A percentile compares a stretch with the other conserved stretches of the same genome.
Evolutionary conservation across 2,888 invertebrate genomes (phyloP).

Genomic region (Mechanitis mazaeus): DNA sequence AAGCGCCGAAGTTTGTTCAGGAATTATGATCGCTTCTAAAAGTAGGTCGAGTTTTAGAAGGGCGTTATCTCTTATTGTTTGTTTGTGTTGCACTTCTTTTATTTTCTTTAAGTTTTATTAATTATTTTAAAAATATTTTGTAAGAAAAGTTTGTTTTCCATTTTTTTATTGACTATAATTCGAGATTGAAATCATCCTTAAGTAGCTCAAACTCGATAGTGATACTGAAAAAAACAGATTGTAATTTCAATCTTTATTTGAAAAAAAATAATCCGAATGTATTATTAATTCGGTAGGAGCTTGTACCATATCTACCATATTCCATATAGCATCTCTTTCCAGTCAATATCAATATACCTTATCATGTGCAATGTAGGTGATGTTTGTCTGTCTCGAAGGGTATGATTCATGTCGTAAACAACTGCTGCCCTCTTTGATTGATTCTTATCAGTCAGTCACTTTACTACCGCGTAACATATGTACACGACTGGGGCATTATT

Average conservation of each 20-base stretch:
- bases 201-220: too few relatives aligned
- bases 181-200: too few relatives aligned
- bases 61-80: slow-evolving; percentile 12
- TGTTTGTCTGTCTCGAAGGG: slow-evolving; percentile 21
- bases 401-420: slow-evolving; percentile 40
- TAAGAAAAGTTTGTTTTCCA: too few relatives aligned
- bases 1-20: slow-evolving; percentile 28
- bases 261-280: too few relatives aligned
- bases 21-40: slow-evolving; percentile 16
- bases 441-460: slow-evolving; percentile 52
- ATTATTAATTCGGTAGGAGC: too few relatives aligned
- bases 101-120: background rate
- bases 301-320: background rate
- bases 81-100: background rate
- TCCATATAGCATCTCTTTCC: background rate
- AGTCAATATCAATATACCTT: slow-evolving; percentile 7
- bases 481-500: background rate
- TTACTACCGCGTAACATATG: slow-evolving; percentile 14
- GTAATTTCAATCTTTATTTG: too few relatives aligned
- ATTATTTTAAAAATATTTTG: background rate
- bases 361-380: slow-evolving; percentile 21
- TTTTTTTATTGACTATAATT: too few relatives aligned
- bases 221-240: too few relatives aligned
- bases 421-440: slow-evolving; percentile 39
- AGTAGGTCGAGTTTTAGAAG: slow-evolving; percentile 15